Percentiles rank a stretch among this genome's conserved stretches.
phyloP scores from a whole-genome alignment of 2,888 invertebrate genomes.

The Coenonympha arcania region DNA sequence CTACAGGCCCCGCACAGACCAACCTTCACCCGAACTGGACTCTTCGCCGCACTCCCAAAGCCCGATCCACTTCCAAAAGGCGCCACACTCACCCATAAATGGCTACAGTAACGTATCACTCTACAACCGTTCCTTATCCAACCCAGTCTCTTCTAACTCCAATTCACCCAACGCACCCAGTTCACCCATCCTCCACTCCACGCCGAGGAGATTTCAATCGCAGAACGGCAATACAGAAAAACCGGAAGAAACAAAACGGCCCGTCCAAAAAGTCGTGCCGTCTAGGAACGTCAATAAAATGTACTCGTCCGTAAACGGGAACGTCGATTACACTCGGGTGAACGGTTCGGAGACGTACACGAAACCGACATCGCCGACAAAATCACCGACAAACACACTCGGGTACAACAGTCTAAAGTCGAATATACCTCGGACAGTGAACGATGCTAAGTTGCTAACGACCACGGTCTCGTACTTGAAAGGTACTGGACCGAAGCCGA shows the following conservation, averaged over 20 bases:
- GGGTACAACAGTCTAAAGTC: slow-evolving; percentile 72
- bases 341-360: slow-evolving; percentile 70
- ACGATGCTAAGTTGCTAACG: slow-evolving; percentile 70
- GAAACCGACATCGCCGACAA: slow-evolving; percentile 79
- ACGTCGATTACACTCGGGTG: slow-evolving; percentile 50
- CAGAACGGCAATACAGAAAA: slow-evolving; percentile 59
- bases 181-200: slow-evolving; percentile 66
- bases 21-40: slow-evolving; percentile 72
- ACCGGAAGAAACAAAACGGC: slow-evolving; percentile 74
- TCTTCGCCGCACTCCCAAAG: slow-evolving; percentile 71
- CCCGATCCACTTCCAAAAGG: slow-evolving; percentile 56
- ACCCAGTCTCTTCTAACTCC: slow-evolving; percentile 2
- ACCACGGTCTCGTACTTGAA: slow-evolving; percentile 75
- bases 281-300: slow-evolving; percentile 77
- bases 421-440: slow-evolving; percentile 51
- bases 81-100: slow-evolving; percentile 70
- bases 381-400: slow-evolving; percentile 74
- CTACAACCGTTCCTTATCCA: slow-evolving; percentile 51
- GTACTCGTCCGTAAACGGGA: slow-evolving; percentile 70
- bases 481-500: slow-evolving; percentile 64
- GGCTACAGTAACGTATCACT: slow-evolving; percentile 75
- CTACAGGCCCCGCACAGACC: slow-evolving; percentile 79
- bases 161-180: slow-evolving; percentile 58
- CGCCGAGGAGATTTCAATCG: slow-evolving; percentile 64
- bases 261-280: slow-evolving; percentile 85